These are phyloP conservation scores for Cataglyphis albicans DNA, from an alignment of 2,888 invertebrate species.

Conservation along the genomic window DNA sequence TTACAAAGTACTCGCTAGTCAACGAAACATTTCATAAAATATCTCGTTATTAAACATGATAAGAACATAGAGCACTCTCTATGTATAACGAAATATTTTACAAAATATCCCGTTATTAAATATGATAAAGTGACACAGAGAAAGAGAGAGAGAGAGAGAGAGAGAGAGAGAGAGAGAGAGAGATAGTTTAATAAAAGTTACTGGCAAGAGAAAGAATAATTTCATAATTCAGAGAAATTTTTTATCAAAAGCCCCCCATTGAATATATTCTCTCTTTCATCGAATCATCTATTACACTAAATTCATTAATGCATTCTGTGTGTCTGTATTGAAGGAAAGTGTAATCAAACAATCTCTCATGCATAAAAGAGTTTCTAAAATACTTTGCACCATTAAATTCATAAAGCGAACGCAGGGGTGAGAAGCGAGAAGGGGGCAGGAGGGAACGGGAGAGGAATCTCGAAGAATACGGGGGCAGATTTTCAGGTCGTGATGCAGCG, in stretches of 20 bases:
- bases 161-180: not conserved
- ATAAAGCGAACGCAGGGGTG: not conserved
- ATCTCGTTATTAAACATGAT: slow-evolving; percentile 22
- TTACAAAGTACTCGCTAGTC: not conserved
- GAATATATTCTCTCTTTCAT: slow-evolving; percentile 4
- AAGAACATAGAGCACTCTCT: not conserved
- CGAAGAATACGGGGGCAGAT: slow-evolving; percentile 2
- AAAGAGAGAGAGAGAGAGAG: not conserved
- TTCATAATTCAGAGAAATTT: not conserved
- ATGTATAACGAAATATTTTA: not conserved
- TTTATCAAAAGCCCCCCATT: not conserved
- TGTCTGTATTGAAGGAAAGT: not conserved
- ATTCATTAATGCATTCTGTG: slow-evolving; percentile 7
- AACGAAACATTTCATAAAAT: not conserved
- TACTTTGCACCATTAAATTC: slow-evolving; percentile 30
- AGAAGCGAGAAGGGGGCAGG: not conserved
- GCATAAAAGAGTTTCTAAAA: slow-evolving; percentile 25
- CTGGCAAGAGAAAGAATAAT: not conserved
- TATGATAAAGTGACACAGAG: not conserved
- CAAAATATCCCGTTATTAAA: slow-evolving; percentile 30
- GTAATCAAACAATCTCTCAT: slow-evolving; percentile 1
- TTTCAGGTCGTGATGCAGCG: slow-evolving; percentile 36
- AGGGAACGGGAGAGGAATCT: not conserved
- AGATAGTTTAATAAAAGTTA: slow-evolving; percentile 4
- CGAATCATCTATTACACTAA: not conserved